Base-by-base conservation (phyloP, 37 sponge, comb jelly and placozoan species). In the Oopsacas minuta region DNA sequence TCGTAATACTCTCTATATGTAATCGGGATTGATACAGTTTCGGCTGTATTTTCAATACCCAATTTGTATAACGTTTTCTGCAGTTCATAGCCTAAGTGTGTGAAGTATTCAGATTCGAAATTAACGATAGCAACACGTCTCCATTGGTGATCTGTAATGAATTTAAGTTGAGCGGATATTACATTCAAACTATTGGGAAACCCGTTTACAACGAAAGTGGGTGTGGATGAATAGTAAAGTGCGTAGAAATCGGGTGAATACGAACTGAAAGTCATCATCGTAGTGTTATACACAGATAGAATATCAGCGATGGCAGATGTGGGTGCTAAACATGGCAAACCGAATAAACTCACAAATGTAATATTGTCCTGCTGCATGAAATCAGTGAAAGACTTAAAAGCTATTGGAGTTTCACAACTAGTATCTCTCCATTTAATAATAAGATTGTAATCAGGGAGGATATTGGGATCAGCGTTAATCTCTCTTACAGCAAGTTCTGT, bases 361-460 rank as follows among this genome's bases (percentile, higher is more conserved):
- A 61, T 12, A 12, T 61, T n/a, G 28, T 61, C 30, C 28, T 12
- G 32, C 17, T n/a, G 1, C 30, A 61, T 61, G 22, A 61, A 61
- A 3, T 61, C 75, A 25, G 30, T 61, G 30, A 61, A n/a, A 12
- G 20, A n/a, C 75, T 61, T n/a, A 61, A 61, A 61, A 20, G 30
- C 75, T 5, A 61, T n/a, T 61, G 75, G 20, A n/a, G 20, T n/a
- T 7, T 61, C 30, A 61, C 75, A 61, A 12, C 28, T 61, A 3
- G 75, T 61, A 5, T 61, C 75, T 61, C 30, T 61, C 75, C 75
- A 61, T 61, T 61, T n/a, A 61, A 61, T 61, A 25, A 25, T 34
- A 5, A 61, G 30, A 61, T 10, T 61, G 30, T 61, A 12, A 12
- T 61, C 28, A 61, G 20, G 75, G 5, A 61, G 75, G 75, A 61